Percentiles rank a stretch among this genome's conserved stretches.
Conservation (phyloP, 2,888 invertebrate genomes). For the Drosophila pseudotakahashii region DNA sequence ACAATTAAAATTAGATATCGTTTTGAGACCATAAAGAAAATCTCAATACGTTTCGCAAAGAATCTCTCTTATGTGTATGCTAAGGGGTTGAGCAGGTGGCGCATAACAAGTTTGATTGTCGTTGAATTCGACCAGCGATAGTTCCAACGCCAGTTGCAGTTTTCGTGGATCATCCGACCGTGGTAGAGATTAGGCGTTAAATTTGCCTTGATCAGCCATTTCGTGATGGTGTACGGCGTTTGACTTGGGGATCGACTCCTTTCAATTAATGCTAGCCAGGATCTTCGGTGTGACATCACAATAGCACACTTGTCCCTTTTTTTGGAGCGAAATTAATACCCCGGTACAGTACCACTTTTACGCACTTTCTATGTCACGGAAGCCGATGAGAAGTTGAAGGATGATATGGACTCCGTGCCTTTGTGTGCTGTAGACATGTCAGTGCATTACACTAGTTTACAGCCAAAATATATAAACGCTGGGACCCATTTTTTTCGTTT, state of each 20-base stretch:
- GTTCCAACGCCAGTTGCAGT: conserved; percentile 94
- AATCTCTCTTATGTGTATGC: too few relatives aligned
- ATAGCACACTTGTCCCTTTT: not conserved
- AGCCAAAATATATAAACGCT: too few relatives aligned
- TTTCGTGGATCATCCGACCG: conserved; percentile 92
- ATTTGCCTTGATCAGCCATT: conserved; percentile 52
- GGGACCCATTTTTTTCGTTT: too few relatives aligned
- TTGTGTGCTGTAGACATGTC: conserved; percentile 10
- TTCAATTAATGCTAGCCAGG: conserved; percentile 36
- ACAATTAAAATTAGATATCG: too few relatives aligned
- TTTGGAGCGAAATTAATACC: conserved; percentile 6
- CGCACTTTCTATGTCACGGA: conserved; percentile 31
- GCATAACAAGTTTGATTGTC: conserved; percentile 83
- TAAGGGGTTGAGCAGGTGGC: conserved; percentile 50
- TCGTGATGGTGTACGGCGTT: conserved; percentile 31
- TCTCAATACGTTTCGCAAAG: too few relatives aligned
- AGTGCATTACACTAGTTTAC: not conserved
- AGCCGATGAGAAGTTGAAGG: conserved; percentile 23
- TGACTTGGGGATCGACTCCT: conserved; percentile 42
- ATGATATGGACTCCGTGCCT: conserved; percentile 17
- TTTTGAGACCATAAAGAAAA: too few relatives aligned
- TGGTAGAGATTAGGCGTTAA: conserved; percentile 38
- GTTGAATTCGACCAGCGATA: conserved; percentile 94
- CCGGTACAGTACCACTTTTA: conserved; percentile 45
- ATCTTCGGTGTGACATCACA: conserved; percentile 51